A percentile compares a stretch with the other conserved stretches of the same genome.
Evolutionary conservation across 2,113 vertebrate species (phyloP).

Genomic region (Urocolius indicus): DNA sequence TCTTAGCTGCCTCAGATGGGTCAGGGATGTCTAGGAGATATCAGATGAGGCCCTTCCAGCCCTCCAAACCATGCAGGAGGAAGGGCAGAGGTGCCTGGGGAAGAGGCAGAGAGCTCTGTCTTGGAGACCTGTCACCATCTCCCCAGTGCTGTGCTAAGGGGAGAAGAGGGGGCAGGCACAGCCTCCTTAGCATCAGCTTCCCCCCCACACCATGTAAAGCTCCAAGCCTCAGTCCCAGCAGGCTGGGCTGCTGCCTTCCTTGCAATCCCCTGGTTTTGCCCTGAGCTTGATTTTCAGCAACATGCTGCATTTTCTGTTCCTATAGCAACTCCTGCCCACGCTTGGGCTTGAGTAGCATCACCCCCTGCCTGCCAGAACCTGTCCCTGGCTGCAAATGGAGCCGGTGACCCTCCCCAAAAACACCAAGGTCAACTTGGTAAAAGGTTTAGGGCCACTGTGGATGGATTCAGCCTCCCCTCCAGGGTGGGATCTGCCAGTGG

Average conservation of each 20-base stretch:
- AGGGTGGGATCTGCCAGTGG: not conserved
- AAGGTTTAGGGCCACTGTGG: not conserved
- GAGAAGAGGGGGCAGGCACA: not conserved
- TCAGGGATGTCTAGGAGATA: no score
- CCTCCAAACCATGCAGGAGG: not conserved
- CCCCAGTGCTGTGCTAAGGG: accelerated
- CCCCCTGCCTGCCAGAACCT: not conserved
- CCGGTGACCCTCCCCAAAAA: not conserved
- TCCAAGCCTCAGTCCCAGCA: not conserved
- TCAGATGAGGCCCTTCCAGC: not conserved
- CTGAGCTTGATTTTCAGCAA: not conserved
- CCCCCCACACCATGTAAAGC: not conserved
- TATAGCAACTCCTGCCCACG: constrained; percentile 43
- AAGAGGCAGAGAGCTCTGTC: not conserved
- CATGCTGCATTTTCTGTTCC: constrained; percentile 18
- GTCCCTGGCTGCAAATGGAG: not conserved
- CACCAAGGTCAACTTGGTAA: not conserved
- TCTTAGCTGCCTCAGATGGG: not conserved
- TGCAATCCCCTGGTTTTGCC: not conserved
- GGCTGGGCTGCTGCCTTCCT: not conserved
- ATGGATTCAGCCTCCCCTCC: accelerated
- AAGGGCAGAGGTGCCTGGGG: accelerated
- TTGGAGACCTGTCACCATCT: not conserved
- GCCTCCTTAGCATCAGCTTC: not conserved
- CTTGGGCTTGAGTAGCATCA: not conserved